phyloP scores from a whole-genome alignment of 1,140 invertebrate species.

The Andricus grossulariae region DNA sequence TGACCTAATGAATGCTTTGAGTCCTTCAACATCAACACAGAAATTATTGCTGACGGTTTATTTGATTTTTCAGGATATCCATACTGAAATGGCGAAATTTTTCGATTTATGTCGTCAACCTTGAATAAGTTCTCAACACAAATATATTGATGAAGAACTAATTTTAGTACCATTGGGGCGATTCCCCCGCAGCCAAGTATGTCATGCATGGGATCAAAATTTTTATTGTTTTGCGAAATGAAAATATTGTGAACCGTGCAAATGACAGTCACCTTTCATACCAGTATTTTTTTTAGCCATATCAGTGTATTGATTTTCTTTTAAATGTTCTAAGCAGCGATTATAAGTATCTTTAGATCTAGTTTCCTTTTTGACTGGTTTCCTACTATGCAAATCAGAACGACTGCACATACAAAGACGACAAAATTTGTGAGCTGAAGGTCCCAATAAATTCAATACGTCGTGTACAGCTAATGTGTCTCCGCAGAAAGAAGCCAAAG shows the following conservation, averaged over 20 bases:
- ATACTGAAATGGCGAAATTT: constrained; percentile 49
- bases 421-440: constrained; percentile 42
- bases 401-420: constrained; percentile 32
- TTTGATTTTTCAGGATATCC: constrained; percentile 50
- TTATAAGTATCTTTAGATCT: not conserved
- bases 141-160: constrained; percentile 39
- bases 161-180: constrained; percentile 44
- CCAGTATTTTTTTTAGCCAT: constrained; percentile 25
- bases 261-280: constrained; percentile 17
- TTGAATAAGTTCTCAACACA: constrained; percentile 37
- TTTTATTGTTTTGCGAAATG: constrained; percentile 43
- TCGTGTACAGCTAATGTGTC: constrained; percentile 44
- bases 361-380: not conserved
- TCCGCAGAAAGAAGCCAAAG: not conserved
- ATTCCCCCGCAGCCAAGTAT: constrained; percentile 47
- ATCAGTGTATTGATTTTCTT: not conserved
- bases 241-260: constrained; percentile 41
- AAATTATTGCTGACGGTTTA: constrained; percentile 54
- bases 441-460: constrained; percentile 33
- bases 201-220: constrained; percentile 49
- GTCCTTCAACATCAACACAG: constrained; percentile 39
- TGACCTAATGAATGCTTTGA: constrained; percentile 47
- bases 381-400: constrained; percentile 32
- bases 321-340: no score
- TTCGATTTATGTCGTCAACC: constrained; percentile 44